A percentile compares a stretch with the other conserved stretches of the same genome.
Conservation (phyloP, 2,888 invertebrate genomes). For the Silvanus unidentatus region DNA sequence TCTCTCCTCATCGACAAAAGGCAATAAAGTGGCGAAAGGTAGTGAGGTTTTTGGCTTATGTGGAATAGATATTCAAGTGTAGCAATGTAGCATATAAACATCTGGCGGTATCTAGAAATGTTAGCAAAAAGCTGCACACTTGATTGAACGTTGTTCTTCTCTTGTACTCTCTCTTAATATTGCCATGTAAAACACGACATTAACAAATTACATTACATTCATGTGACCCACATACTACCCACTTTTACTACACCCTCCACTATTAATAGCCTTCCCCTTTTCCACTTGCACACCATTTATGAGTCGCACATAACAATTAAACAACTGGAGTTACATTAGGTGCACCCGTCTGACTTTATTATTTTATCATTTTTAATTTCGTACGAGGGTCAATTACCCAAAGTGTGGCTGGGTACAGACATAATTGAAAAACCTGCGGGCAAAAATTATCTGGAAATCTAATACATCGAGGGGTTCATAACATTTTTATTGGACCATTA, state of each 20-base stretch:
- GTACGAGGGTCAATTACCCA: too few relatives aligned
- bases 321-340: too few relatives aligned
- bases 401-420: too few relatives aligned
- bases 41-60: not conserved
- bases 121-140: slow-evolving; percentile 23
- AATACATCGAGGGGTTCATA: too few relatives aligned
- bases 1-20: slow-evolving; percentile 10
- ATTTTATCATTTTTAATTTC: too few relatives aligned
- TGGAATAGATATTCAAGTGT: not conserved
- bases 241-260: slow-evolving; percentile 13
- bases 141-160: slow-evolving; percentile 24
- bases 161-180: slow-evolving; percentile 15
- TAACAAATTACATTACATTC: slow-evolving; percentile 19
- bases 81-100: slow-evolving; percentile 13
- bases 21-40: slow-evolving; percentile 18
- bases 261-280: too few relatives aligned
- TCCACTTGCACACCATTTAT: too few relatives aligned
- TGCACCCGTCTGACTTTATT: too few relatives aligned
- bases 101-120: slow-evolving; percentile 15
- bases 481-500: too few relatives aligned
- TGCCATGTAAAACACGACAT: slow-evolving; percentile 23
- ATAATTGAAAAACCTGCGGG: too few relatives aligned
- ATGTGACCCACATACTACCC: slow-evolving; percentile 5
- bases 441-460: too few relatives aligned
- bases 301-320: too few relatives aligned